Evolutionary conservation across 2,888 invertebrate species (phyloP), one percentile per base, ranked within the genome.

Genomic region (Lasius platythorax): DNA sequence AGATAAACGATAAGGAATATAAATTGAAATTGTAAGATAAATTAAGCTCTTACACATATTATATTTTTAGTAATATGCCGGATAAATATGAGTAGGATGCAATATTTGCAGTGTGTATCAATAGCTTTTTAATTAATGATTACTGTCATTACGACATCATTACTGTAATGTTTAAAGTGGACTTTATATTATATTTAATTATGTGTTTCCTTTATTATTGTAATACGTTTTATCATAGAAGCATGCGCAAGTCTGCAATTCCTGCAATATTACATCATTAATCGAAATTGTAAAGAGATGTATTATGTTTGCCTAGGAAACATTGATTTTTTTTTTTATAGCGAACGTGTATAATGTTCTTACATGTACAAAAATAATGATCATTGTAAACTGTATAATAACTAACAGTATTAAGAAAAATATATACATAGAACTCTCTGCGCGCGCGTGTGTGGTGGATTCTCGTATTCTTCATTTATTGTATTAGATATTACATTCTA

Each of bases 391-490:
- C 75, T 87, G 82, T 84, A 73, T 70, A 76, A 84, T 15, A 23
- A 63, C 12, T 58, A 75, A 83, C 78, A 87, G 82, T 84, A 87
- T 86, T 87, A 82, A 30, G 73, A 76, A 81, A 73, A 87, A 88
- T 85, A 82, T 46, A 86, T 30, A 66, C 68, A 76, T 12, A 67
- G 2, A 46, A 82, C 3, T 37, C 8, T 53, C 8, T 2, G 53
- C 53, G 53, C 2, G 53, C 8, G 2, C 2, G n/a, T 8, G 50
- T 18, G 4, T 8, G 6, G 5, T 30, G 28, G 15, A 37, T 3
- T 64, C 63, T 50, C 53, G 63, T 33, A 56, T 78, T 82, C 53
- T 43, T 9, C 11, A 50, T 64, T 64, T 43, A n/a, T 74, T 56
- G 23, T 33, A 37, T 33, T 64, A 63, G 23, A 30, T 28, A 40